phyloP scores from a whole-genome alignment of 2,888 invertebrate species.

The Oscheius onirici region DNA sequence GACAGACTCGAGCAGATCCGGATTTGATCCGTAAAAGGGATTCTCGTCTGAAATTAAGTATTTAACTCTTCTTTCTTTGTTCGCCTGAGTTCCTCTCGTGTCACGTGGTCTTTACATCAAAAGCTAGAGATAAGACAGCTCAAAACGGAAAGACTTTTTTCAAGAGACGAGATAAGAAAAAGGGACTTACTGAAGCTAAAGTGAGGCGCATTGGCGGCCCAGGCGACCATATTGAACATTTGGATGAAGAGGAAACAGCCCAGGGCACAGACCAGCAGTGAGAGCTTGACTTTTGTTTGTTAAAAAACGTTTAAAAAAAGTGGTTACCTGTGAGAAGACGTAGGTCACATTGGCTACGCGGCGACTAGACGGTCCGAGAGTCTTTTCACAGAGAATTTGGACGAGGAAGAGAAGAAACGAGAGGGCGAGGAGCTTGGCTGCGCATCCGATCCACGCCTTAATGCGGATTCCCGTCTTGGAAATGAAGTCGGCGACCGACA shows the following conservation, averaged over 20 bases:
- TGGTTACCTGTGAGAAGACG: conserved; percentile 79
- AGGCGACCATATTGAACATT: conserved; percentile 49
- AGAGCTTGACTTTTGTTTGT: too few species aligned
- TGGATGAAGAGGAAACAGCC: conserved; percentile 45
- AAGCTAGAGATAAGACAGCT: neutral
- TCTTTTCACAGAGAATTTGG: conserved; percentile 43
- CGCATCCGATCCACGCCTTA: conserved; percentile 47
- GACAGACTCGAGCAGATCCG: conserved; percentile 56
- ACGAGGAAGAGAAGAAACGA: conserved; percentile 36
- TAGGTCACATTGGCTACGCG: conserved; percentile 86
- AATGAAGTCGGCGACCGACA: conserved; percentile 49
- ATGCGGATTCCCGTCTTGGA: conserved; percentile 50
- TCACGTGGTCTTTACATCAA: too few species aligned
- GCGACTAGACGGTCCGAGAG: conserved; percentile 77
- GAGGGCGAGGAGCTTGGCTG: conserved; percentile 36
- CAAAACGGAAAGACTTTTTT: neutral
- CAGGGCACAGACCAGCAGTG: conserved; percentile 39
- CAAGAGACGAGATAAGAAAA: neutral
- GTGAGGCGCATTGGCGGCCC: conserved; percentile 53
- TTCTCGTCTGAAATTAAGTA: conserved; percentile 48
- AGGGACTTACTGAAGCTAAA: conserved; percentile 45
- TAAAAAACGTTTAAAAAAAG: conserved; percentile 3
- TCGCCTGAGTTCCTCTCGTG: too few species aligned
- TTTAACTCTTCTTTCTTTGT: too few species aligned
- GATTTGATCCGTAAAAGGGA: conserved; percentile 51